These are phyloP conservation scores for Agrotis exclamationis DNA, from an alignment of 2,888 invertebrate genomes.

Conservation along the genomic window DNA sequence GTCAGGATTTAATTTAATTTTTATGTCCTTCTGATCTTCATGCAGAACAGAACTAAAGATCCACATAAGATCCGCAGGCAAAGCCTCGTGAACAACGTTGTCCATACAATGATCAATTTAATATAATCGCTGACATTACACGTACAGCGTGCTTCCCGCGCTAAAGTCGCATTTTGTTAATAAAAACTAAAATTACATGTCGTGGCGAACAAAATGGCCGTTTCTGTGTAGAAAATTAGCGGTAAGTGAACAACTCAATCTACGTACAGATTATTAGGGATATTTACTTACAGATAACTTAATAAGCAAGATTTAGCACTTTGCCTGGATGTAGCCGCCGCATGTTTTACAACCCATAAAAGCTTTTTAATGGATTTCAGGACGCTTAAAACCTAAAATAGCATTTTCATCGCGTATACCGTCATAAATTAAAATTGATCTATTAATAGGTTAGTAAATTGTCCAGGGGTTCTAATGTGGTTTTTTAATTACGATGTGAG, in stretches of 20 bases:
- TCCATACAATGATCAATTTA: constrained; percentile 52
- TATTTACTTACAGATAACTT: constrained; percentile 80
- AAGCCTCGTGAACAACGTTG: constrained; percentile 32
- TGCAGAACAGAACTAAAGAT: not conserved
- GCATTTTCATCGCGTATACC: constrained; percentile 62
- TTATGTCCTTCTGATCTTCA: not conserved
- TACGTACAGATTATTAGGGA: constrained; percentile 69
- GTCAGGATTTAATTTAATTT: not conserved
- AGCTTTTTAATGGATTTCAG: constrained; percentile 73
- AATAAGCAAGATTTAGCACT: constrained; percentile 79
- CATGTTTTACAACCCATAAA: constrained; percentile 77
- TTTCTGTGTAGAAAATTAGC: constrained; percentile 69
- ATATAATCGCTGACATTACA: constrained; percentile 62
- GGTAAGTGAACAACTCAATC: constrained; percentile 69
- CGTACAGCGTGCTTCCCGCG: constrained; percentile 46
- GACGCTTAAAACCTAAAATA: constrained; percentile 67
- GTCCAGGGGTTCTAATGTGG: not conserved
- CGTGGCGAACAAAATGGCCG: constrained; percentile 62
- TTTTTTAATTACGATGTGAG: not conserved
- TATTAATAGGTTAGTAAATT: constrained; percentile 26
- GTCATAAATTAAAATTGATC: constrained; percentile 71
- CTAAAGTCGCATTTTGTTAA: constrained; percentile 52
- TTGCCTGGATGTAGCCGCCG: constrained; percentile 64
- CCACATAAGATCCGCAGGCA: not conserved
- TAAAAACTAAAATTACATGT: constrained; percentile 66